Evolutionary conservation across 2,113 vertebrate genomes (phyloP).

Genomic region (Ursus arctos): DNA sequence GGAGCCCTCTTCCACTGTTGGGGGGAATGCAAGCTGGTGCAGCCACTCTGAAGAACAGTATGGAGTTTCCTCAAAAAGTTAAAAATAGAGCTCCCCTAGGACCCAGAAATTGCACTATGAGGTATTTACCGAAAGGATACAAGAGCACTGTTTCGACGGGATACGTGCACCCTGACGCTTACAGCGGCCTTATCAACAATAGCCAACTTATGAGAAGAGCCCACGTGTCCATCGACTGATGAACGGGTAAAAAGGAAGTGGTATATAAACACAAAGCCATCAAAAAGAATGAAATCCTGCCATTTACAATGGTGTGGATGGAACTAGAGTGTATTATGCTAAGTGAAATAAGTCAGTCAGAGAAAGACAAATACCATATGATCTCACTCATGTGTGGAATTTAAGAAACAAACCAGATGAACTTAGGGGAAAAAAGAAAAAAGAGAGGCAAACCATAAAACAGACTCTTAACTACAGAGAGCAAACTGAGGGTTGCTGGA

Average conservation of each 20-base stretch:
- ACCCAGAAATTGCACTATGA: not conserved
- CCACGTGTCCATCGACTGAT: not conserved
- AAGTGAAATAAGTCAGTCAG: not conserved
- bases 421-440: not conserved
- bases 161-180: not conserved
- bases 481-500: not conserved
- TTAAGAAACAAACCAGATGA: not conserved
- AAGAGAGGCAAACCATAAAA: not conserved
- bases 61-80: not conserved
- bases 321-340: not conserved
- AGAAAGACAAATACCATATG: not conserved
- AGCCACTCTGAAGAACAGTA: not conserved
- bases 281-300: not conserved
- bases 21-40: not conserved
- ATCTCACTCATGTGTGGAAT: not conserved
- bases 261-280: not conserved
- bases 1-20: not conserved
- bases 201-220: not conserved
- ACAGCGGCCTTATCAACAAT: not conserved
- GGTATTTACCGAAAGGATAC: not conserved
- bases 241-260: not conserved
- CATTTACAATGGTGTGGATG: not conserved
- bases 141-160: not conserved
- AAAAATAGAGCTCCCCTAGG: not conserved
- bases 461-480: not conserved